phyloP scores from a whole-genome alignment of 2,113 vertebrate species.

The Sardina pilchardus region DNA sequence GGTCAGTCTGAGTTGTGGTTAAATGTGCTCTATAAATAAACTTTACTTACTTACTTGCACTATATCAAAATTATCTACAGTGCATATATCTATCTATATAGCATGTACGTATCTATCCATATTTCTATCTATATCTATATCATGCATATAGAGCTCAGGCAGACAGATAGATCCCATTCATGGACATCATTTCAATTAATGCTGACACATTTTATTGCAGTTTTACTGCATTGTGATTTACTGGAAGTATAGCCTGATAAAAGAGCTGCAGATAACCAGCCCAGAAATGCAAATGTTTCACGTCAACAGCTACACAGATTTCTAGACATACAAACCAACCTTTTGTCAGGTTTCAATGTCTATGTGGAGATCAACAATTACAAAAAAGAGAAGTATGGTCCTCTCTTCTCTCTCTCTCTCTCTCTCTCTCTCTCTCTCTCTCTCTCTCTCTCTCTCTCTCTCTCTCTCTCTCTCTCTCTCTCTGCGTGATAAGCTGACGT shows the following conservation, averaged over 20 bases:
- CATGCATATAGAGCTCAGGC: no score
- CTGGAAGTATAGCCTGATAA: neutral
- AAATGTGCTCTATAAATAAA: no score
- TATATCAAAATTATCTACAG: no score
- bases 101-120: no score
- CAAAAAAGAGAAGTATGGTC: conserved; percentile 74
- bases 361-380: conserved; percentile 53
- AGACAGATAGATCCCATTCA: neutral
- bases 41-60: no score
- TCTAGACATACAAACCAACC: conserved; percentile 44
- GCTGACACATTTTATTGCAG: neutral
- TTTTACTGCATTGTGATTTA: neutral
- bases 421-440: neutral
- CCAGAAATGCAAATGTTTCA: conserved; percentile 66
- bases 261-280: conserved; percentile 17
- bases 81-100: no score
- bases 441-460: neutral
- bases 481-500: conserved; percentile 49
- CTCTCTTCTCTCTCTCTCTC: neutral
- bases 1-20: no score
- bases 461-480: neutral
- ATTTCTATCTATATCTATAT: no score
- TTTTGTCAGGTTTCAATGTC: conserved; percentile 49
- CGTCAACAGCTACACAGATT: conserved; percentile 46
- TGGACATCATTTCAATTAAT: neutral